These are phyloP conservation scores for Yponomeuta plumbellus DNA, from an alignment of 2,888 invertebrate species.

Conservation along the genomic window DNA sequence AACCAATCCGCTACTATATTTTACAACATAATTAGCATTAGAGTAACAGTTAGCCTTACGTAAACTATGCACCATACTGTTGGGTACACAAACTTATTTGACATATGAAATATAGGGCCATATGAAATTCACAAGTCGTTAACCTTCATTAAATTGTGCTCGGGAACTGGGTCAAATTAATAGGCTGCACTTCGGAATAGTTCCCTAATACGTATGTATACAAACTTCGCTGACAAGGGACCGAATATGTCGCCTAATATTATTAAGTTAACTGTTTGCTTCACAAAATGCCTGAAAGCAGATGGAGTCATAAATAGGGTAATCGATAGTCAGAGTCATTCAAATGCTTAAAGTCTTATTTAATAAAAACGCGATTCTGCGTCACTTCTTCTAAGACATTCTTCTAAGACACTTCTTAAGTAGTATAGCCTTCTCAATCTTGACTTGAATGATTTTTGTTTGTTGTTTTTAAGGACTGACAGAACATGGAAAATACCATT, in stretches of 20 bases:
- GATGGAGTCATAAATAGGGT: neutral
- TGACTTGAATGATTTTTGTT: too few species aligned
- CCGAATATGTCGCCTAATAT: slow-evolving; percentile 15
- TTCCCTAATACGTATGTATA: slow-evolving; percentile 33
- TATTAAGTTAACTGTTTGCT: neutral
- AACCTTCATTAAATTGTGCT: slow-evolving; percentile 2
- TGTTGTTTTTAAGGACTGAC: too few species aligned
- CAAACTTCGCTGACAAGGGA: slow-evolving; percentile 47
- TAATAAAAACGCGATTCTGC: too few species aligned
- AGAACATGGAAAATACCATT: too few species aligned
- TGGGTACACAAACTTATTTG: neutral
- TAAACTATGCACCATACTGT: neutral
- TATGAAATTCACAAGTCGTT: slow-evolving; percentile 1
- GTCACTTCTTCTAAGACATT: too few species aligned
- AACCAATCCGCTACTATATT: neutral
- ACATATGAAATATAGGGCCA: neutral
- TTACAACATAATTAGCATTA: neutral
- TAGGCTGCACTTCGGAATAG: slow-evolving; percentile 29
- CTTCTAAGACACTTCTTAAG: too few species aligned
- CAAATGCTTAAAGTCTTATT: too few species aligned
- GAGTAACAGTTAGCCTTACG: neutral
- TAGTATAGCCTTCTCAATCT: too few species aligned
- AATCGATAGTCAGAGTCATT: too few species aligned
- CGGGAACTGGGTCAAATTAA: slow-evolving; percentile 8
- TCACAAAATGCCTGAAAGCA: neutral